Evolutionary conservation across 1,140 invertebrate species (phyloP), one percentile per base, ranked within the genome.

Genomic region (Macrocentrus cingulum): DNA sequence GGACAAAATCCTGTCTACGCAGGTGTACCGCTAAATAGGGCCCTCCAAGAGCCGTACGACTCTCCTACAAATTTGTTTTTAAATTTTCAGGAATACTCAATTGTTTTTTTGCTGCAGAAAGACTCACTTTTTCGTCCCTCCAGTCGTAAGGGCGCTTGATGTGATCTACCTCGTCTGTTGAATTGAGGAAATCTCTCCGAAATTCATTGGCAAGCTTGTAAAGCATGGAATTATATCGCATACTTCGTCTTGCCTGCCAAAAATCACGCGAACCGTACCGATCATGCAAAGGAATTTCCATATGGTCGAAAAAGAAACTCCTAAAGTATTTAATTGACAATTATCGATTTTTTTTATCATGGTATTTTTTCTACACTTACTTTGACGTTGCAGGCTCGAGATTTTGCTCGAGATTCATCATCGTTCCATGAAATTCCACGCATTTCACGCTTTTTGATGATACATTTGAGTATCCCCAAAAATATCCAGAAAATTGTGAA

Each of bases 231-330:
- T 89, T 86, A 76, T 97, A 98, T 63, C 90, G 83, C 92, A 98
- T 96, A 69, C 94, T 97, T 63, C 93, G 82, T 66, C 96, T 82
- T 18, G 89, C 91, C 60, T 80, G 77, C 95, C 96, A 98, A 76
- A 92, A 98, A 32, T 85, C 77, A 49, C 75, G 70, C 59, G 89
- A 87, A 3, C 95, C 95, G 81, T 92, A 98, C 29, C 78, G 75
- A 71, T 95, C 88, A 76, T 98, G 95, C 15, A 98, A 79, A 8
- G 93, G 84, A 29, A 92, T 89, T 80, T 98, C 95, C 44, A 92
- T 93, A 72, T 91, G 86, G 63, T 92, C 87, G 65, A 98, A 83
- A 79, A 95, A 87, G 19, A 95, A 80, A 25, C 85, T 84, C 60
- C 85, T 88, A n/a, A n/a, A n/a, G n/a, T n/a, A n/a, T n/a, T n/a